Percentiles rank a stretch among this genome's conserved stretches.
Conservation (phyloP, 1,140 invertebrate species). For the Hylyphantes graminicola region DNA sequence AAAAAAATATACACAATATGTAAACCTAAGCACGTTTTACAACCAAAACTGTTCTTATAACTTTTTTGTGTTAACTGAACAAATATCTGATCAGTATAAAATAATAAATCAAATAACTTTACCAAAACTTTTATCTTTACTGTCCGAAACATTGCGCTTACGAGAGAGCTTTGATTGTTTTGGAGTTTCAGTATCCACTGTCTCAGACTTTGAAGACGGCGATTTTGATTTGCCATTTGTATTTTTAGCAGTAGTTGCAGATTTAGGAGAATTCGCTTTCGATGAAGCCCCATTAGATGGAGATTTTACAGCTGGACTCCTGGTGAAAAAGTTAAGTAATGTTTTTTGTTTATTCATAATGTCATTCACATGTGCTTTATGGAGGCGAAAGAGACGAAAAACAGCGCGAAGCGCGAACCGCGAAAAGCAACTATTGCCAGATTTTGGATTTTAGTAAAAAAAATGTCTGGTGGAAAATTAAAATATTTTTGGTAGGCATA, state of each 20-base stretch:
- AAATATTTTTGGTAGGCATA: no score
- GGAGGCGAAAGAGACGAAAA: no score
- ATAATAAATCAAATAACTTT: not conserved
- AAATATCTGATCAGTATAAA: not conserved
- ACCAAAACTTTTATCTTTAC: not conserved
- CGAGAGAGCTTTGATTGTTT: not conserved
- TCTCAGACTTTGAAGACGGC: not conserved
- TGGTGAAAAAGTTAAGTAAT: conserved; percentile 26
- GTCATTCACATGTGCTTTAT: not conserved
- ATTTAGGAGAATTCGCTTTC: not conserved
- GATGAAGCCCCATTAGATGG: not conserved
- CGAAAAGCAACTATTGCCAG: no score
- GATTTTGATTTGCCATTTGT: not conserved
- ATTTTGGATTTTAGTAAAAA: no score
- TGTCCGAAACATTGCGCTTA: no score
- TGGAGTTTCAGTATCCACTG: not conserved
- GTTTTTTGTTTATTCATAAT: conserved; percentile 36
- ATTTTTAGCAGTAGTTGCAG: not conserved
- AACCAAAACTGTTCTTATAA: not conserved
- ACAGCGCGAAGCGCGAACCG: no score
- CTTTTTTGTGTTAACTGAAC: not conserved
- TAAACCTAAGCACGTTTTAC: not conserved
- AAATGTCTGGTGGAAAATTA: no score
- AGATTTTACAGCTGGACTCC: conserved; percentile 15
- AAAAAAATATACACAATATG: no score